Evolutionary conservation across 2,888 invertebrate genomes (phyloP).

Genomic region (Apodemia zela): DNA sequence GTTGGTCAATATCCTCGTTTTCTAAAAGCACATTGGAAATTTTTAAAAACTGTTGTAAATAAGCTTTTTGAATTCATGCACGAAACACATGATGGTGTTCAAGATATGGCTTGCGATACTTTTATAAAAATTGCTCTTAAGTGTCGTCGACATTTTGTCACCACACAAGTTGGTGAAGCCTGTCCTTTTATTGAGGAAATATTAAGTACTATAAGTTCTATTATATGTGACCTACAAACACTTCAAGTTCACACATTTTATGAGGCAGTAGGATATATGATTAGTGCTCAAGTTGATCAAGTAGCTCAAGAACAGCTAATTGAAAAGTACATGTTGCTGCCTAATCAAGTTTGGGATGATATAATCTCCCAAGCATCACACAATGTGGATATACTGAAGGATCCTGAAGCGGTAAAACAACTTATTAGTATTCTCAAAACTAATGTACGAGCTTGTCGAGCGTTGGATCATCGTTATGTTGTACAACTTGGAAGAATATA

Average conservation of each 20-base stretch:
- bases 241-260: slow-evolving; percentile 99
- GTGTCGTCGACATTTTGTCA: slow-evolving; percentile 98
- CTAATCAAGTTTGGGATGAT: slow-evolving; percentile 99
- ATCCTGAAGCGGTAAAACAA: slow-evolving; percentile 97
- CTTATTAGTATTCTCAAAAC: slow-evolving; percentile 98
- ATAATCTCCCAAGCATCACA: slow-evolving; percentile 97
- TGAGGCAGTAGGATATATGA: slow-evolving; percentile 99
- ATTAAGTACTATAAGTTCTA: slow-evolving; percentile 95
- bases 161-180: slow-evolving; percentile 96
- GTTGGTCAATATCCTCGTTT: slow-evolving; percentile 99
- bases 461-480: slow-evolving; percentile 97
- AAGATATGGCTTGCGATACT: slow-evolving; percentile 99
- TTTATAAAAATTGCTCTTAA: slow-evolving; percentile 99
- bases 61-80: slow-evolving; percentile 99
- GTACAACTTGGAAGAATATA: slow-evolving; percentile 97
- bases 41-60: slow-evolving; percentile 99
- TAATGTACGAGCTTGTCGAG: slow-evolving; percentile 99
- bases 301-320: slow-evolving; percentile 95
- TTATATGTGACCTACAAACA: slow-evolving; percentile 99
- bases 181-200: slow-evolving; percentile 99
- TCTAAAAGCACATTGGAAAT: slow-evolving; percentile 99
- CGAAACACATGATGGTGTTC: slow-evolving; percentile 99
- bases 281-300: slow-evolving; percentile 95
- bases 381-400: slow-evolving; percentile 97
- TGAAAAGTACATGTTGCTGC: slow-evolving; percentile 97